phyloP scores from a whole-genome alignment of 2,888 invertebrate species.

The Romanomermis culicivorax region DNA sequence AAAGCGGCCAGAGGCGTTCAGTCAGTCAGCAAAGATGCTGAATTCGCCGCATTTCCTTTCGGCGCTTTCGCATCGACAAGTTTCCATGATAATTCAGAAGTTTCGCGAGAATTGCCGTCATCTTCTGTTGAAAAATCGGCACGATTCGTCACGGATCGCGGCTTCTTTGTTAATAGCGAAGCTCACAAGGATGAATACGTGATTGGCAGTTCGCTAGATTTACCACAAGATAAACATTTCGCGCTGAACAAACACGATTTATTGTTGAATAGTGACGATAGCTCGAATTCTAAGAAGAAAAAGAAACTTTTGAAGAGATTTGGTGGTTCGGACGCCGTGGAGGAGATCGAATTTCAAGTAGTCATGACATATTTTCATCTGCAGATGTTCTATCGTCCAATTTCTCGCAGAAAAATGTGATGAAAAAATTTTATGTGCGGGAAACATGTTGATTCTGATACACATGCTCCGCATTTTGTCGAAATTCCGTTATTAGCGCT shows the following conservation, averaged over 20 bases:
- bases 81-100: background rate
- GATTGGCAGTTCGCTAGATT: background rate
- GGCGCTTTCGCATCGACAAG: background rate
- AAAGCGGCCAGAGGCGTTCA: background rate
- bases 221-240: slow-evolving; percentile 1
- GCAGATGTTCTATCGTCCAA: background rate
- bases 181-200: slow-evolving; percentile 8
- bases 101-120: background rate
- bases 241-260: background rate
- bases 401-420: background rate
- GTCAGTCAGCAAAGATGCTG: no score
- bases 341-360: slow-evolving; percentile 20
- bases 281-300: background rate
- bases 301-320: background rate
- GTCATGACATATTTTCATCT: background rate
- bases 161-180: background rate
- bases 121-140: no score
- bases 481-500: no score
- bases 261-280: background rate
- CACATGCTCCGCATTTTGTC: no score
- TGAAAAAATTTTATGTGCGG: no score
- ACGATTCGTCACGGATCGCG: slow-evolving; percentile 2
- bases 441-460: no score
- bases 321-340: slow-evolving; percentile 19
- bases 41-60: no score